phyloP scores from a whole-genome alignment of 1,140 invertebrate genomes.

The Eubasilissa regina region DNA sequence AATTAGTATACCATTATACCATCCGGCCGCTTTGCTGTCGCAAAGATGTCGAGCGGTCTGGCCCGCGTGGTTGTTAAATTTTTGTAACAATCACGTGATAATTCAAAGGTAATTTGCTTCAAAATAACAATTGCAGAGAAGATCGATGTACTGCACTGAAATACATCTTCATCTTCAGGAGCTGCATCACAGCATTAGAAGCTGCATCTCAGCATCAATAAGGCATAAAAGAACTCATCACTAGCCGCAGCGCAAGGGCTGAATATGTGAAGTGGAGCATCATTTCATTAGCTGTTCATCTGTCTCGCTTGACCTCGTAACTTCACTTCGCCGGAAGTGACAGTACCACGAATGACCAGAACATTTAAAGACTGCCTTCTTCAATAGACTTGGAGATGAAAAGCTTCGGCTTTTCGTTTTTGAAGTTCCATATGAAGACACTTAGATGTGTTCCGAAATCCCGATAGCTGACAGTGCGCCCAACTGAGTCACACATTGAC shows the following conservation, averaged over 20 bases:
- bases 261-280: too few species aligned
- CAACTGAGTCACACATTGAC: too few species aligned
- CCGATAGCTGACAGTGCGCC: too few species aligned
- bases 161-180: not conserved
- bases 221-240: too few species aligned
- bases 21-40: too few species aligned
- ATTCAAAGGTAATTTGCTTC: slow-evolving; percentile 30
- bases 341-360: not conserved
- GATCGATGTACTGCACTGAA: not conserved
- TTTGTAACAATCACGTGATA: slow-evolving; percentile 32
- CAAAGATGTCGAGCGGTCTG: slow-evolving; percentile 37
- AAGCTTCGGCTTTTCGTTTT: slow-evolving; percentile 24
- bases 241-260: too few species aligned
- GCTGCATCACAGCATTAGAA: too few species aligned
- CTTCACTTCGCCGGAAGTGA: slow-evolving; percentile 44
- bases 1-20: too few species aligned
- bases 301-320: slow-evolving; percentile 1
- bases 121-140: not conserved
- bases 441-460: not conserved
- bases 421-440: not conserved
- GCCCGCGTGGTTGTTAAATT: slow-evolving; percentile 40
- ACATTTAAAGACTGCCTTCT: not conserved
- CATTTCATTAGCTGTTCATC: not conserved
- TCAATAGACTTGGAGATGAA: slow-evolving; percentile 21
- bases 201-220: not conserved